Evolutionary conservation across 2,113 vertebrate genomes (phyloP).

Genomic region (Copsychus sechellarum): DNA sequence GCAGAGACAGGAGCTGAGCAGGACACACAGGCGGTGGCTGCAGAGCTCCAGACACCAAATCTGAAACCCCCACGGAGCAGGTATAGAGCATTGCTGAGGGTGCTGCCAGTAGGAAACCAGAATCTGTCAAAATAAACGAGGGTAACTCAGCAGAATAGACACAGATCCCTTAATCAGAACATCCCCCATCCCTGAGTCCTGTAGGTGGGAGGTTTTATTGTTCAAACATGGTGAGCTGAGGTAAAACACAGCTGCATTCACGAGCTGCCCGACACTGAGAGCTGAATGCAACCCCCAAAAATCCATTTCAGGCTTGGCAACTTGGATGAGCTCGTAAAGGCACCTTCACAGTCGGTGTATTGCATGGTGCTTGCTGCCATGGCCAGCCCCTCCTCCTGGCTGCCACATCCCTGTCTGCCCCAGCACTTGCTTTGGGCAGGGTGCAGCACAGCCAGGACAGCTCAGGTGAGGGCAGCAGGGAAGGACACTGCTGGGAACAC

Average conservation of each 20-base stretch:
- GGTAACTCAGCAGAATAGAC: background rate
- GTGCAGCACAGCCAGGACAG: background rate
- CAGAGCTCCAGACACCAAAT: accelerated
- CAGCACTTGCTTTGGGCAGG: background rate
- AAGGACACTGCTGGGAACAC: accelerated
- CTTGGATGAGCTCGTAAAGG: background rate
- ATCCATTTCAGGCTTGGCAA: background rate
- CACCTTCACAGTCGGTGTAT: accelerated
- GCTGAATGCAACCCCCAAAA: background rate
- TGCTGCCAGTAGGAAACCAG: background rate
- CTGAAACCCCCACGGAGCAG: accelerated
- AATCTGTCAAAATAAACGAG: background rate
- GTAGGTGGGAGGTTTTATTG: background rate
- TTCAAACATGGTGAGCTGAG: accelerated
- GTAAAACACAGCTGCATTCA: background rate
- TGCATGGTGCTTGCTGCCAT: accelerated
- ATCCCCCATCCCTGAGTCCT: background rate
- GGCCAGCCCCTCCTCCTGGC: background rate
- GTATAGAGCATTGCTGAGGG: background rate
- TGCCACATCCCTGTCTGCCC: background rate
- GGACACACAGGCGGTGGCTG: background rate
- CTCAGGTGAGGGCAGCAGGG: accelerated
- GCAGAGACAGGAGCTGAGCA: constrained; percentile 23
- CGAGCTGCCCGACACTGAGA: background rate
- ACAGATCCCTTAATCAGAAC: background rate